Conservation (phyloP, 2,888 invertebrate species). For the Nomada flava region DNA sequence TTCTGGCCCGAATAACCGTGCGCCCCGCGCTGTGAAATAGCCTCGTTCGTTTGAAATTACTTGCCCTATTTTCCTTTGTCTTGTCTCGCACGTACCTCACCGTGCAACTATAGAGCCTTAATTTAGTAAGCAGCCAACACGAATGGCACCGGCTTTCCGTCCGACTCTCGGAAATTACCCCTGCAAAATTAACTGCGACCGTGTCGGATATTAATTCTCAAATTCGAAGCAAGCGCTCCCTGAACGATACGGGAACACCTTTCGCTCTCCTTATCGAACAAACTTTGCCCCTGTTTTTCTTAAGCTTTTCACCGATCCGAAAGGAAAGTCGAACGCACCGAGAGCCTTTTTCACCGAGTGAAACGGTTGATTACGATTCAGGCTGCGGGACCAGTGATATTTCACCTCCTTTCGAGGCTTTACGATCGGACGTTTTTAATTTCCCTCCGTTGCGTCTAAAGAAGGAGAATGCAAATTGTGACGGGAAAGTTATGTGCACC, state of each 20-base stretch:
- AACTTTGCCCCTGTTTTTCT: neutral
- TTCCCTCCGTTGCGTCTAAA: constrained; percentile 72
- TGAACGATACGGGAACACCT: neutral
- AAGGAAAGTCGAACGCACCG: constrained; percentile 32
- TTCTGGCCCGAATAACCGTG: constrained; percentile 38
- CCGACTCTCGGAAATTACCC: constrained; percentile 46
- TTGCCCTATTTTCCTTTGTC: constrained; percentile 64
- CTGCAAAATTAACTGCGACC: constrained; percentile 34
- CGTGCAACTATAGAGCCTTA: constrained; percentile 23
- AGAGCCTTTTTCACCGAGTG: constrained; percentile 8
- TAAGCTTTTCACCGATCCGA: constrained; percentile 2
- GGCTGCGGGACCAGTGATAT: constrained; percentile 76
- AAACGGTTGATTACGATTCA: constrained; percentile 80
- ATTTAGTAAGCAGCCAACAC: constrained; percentile 47
- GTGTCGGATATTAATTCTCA: constrained; percentile 35
- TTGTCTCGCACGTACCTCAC: constrained; percentile 38
- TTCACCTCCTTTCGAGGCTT: constrained; percentile 80
- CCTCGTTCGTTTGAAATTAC: constrained; percentile 57
- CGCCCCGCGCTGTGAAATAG: constrained; percentile 43
- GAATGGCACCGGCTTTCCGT: constrained; percentile 29
- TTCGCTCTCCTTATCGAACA: neutral
- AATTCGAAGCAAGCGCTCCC: constrained; percentile 5
- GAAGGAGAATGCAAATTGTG: constrained; percentile 81
- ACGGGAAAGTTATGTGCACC: constrained; percentile 79
- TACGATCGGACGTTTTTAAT: constrained; percentile 84